Evolutionary conservation across 1,140 invertebrate genomes (phyloP), one percentile per base, ranked within the genome.

Genomic region (Brachionus koreanus): DNA sequence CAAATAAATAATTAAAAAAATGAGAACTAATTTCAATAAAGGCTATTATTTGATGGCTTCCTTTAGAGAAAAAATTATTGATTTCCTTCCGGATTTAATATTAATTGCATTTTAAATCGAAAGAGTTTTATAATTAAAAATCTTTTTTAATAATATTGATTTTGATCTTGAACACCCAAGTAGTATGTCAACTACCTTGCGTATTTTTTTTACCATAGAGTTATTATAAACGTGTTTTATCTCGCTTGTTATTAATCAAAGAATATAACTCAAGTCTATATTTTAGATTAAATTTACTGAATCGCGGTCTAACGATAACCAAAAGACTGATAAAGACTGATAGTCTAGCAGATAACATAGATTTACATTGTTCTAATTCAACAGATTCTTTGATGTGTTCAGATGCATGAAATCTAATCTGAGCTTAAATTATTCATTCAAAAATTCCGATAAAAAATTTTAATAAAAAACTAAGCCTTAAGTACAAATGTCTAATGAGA

Each of bases 341-440:
- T 29, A 65, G 63, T 65, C 63, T 65, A 65, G 63, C 33, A 65
- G 63, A 65, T 65, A 65, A 13, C 3, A 65, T 65, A 33, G n/a
- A 65, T 65, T 65, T 65, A 65, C 25, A 33, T 65, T 37, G 10
- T 33, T 65, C 63, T 65, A 13, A 33, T 65, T 65, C 33, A 33
- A 33, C 13, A n/a, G 33, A 65, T 65, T 65, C 63, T 65, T 33
- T 37, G 33, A 65, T 65, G 63, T 65, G 25, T 33, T 65, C 63
- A 65, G 33, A 65, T 65, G 63, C 63, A 37, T 65, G 63, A 65
- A 65, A 65, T 65, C 63, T 65, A 29, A 65, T 65, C 63, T 65
- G 23, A 37, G 63, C 29, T 9, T 65, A 65, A 65, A 65, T 33
- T 65, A 65, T 65, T 65, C n/a, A 33, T 65, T 37, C 25, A 37